Conservation (phyloP, 2,888 invertebrate species). For the Maniola hyperantus region DNA sequence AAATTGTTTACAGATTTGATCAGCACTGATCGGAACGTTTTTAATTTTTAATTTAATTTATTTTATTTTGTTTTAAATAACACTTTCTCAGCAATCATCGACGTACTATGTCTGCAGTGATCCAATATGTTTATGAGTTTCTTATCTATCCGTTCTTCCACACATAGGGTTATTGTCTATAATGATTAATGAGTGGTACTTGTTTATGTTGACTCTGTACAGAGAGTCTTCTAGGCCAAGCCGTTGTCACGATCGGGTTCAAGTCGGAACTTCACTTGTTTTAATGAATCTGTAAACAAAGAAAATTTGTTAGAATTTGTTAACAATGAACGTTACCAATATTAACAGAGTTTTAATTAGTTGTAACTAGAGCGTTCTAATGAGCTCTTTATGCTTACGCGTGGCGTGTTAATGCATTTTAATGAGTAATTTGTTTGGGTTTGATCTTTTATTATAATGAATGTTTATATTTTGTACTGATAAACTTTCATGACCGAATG, state of each 20-base stretch:
- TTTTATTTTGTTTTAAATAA: not conserved
- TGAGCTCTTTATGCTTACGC: slow-evolving; percentile 14
- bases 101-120: not conserved
- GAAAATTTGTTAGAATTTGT: slow-evolving; percentile 14
- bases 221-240: slow-evolving; percentile 15
- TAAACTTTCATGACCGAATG: not conserved
- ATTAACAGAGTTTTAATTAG: slow-evolving; percentile 20
- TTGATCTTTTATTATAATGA: not conserved
- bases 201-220: slow-evolving; percentile 10
- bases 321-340: slow-evolving; percentile 8
- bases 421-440: slow-evolving; percentile 1
- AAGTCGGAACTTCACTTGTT: slow-evolving; percentile 11
- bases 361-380: slow-evolving; percentile 19
- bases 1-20: not conserved
- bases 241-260: not conserved
- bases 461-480: not conserved
- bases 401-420: slow-evolving; percentile 3
- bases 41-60: not conserved
- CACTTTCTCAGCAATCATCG: not conserved
- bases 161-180: not conserved
- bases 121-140: not conserved
- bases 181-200: not conserved
- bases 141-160: slow-evolving; percentile 8
- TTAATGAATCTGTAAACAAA: slow-evolving; percentile 33
- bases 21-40: not conserved